phyloP scores from a whole-genome alignment of 2,113 vertebrate genomes.

The Ellobius talpinus region DNA sequence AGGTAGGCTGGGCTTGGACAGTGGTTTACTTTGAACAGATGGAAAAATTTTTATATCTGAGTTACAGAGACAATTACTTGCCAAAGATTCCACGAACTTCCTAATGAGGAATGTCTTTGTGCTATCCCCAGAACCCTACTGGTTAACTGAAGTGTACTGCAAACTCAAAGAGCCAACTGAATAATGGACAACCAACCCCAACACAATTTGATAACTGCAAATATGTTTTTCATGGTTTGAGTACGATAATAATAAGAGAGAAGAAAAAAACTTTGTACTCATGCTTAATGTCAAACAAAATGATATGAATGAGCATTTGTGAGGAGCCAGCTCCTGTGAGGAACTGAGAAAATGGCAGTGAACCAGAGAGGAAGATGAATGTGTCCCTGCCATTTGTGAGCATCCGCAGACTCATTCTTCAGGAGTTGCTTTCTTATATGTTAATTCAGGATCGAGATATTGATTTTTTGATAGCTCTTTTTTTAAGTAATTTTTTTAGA shows the following conservation, averaged over 20 bases:
- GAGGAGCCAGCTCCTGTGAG: not conserved
- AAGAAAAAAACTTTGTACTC: not conserved
- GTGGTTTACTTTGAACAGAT: constrained; percentile 54
- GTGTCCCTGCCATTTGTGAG: not conserved
- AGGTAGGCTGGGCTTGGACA: not conserved
- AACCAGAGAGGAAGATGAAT: not conserved
- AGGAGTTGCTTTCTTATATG: not conserved
- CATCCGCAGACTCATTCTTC: not conserved
- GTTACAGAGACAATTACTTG: constrained; percentile 16
- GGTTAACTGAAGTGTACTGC: not conserved
- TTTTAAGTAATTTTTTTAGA: not conserved
- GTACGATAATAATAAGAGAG: not conserved
- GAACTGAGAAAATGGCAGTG: not conserved
- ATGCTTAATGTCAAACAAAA: not conserved
- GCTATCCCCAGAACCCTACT: constrained; percentile 29
- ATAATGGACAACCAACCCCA: not conserved
- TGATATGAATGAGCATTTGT: not conserved
- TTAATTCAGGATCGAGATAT: constrained; percentile 11
- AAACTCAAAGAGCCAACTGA: not conserved
- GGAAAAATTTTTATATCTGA: constrained; percentile 3
- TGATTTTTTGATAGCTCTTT: not conserved
- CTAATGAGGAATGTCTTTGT: not conserved
- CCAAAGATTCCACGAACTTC: constrained; percentile 31
- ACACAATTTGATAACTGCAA: not conserved
- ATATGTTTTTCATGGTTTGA: not conserved